Conservation (phyloP, 1,140 invertebrate genomes). For the Whitmania pigra region DNA sequence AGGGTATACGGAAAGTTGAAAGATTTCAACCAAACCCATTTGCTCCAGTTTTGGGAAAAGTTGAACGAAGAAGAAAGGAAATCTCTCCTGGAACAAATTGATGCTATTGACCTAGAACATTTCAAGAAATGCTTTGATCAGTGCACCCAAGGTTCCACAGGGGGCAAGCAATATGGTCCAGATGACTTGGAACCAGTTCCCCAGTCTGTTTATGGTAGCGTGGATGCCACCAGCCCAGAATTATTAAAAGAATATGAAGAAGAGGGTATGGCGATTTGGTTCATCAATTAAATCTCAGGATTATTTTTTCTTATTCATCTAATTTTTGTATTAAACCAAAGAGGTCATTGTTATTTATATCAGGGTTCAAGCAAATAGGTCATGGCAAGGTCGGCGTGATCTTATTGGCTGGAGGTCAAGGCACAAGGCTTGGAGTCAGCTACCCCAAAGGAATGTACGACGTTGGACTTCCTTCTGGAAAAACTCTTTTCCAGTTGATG, state of each 20-base stretch:
- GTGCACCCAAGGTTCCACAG: conserved; percentile 56
- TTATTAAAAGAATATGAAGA: conserved; percentile 54
- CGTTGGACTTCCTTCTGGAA: conserved; percentile 74
- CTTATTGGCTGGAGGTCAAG: conserved; percentile 64
- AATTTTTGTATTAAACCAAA: neutral
- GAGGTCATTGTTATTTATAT: conserved; percentile 18
- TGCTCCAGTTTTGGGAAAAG: conserved; percentile 69
- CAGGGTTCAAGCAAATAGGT: conserved; percentile 58
- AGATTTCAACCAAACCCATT: conserved; percentile 60
- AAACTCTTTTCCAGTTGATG: conserved; percentile 87
- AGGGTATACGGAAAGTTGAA: conserved; percentile 36
- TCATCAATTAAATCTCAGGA: neutral
- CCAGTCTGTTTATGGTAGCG: conserved; percentile 56
- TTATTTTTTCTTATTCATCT: neutral
- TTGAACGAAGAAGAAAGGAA: conserved; percentile 51
- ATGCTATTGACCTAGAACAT: conserved; percentile 30
- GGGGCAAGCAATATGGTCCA: conserved; percentile 51
- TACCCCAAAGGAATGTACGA: conserved; percentile 96
- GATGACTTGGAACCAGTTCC: conserved; percentile 60
- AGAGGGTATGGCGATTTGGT: conserved; percentile 42
- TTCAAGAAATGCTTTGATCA: conserved; percentile 63
- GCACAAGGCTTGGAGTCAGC: conserved; percentile 78
- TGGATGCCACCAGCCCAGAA: conserved; percentile 47
- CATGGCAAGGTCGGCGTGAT: conserved; percentile 71
- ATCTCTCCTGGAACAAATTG: conserved; percentile 31